Percentiles rank a stretch among this genome's conserved stretches.
These are phyloP conservation scores for Falco biarmicus DNA, from an alignment of 2,797 vertebrate genomes.

Conservation along the genomic window DNA sequence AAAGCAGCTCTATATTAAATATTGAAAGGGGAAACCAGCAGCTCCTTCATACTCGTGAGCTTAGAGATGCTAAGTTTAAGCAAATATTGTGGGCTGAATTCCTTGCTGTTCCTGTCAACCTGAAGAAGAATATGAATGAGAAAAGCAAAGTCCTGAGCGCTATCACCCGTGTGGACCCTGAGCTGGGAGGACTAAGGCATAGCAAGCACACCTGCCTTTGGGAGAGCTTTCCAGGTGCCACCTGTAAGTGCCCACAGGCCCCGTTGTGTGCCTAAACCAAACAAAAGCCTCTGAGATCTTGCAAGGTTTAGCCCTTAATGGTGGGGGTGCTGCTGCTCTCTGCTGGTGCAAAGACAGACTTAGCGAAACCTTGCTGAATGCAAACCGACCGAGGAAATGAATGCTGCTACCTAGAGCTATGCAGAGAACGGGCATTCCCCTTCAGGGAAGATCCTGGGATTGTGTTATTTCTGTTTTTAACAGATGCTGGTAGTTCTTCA, in stretches of 20 bases:
- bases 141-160: background rate
- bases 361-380: background rate
- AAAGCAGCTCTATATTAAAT: background rate
- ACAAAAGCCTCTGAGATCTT: background rate
- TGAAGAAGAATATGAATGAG: background rate
- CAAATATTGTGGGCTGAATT: background rate
- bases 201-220: background rate
- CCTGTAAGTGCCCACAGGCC: background rate
- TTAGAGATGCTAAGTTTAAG: background rate
- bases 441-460: background rate
- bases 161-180: background rate
- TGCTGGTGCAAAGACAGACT: background rate
- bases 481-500: background rate
- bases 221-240: background rate
- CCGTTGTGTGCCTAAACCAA: background rate
- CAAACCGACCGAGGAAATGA: background rate
- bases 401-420: background rate
- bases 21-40: background rate
- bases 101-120: background rate
- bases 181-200: background rate
- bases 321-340: background rate
- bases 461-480: background rate
- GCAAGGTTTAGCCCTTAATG: background rate
- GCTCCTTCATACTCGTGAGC: background rate
- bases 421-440: background rate